Base-by-base conservation (phyloP, 2,888 invertebrate genomes). In the Eledona agricola region DNA sequence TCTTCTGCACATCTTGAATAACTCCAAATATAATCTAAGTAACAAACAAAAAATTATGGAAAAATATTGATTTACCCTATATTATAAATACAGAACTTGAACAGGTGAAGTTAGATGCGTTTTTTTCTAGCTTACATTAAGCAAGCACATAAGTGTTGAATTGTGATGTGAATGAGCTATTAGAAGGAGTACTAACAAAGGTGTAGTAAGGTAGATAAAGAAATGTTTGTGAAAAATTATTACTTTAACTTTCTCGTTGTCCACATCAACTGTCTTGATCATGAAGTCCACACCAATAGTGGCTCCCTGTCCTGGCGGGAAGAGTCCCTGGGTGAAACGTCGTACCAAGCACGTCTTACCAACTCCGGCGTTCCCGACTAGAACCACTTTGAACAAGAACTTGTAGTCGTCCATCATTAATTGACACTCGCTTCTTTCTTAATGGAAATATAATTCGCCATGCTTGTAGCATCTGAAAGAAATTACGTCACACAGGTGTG, bases 201-300 rank as follows among this genome's bases (percentile, higher is more conserved):
- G n/a, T n/a, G n/a, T n/a, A n/a, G n/a, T n/a, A n/a, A n/a, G n/a
- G n/a, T n/a, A n/a, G n/a, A n/a, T 28, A 28, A 54, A 19, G 25
- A 26, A 15, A 50, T 17, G 20, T 51, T 50, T 9, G 2, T 42
- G 40, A 51, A 9, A n/a, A 19, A 13, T 4, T 4, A 23, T 77
- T 80, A 92, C 91, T 85, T 94, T 94, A 66, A 94, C 90, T 86
- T 92, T 93, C 78, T 93, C 93, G 72, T 92, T 92, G 69, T 93
- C 96, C 49, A 98, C 93, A 82, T 96, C 96, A 4, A 98, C 94
- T 42, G 96, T 96, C 81, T 98, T 98, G 57, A 98, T 97, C 96
- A 98, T 96, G 77, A 98, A 98, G 82, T 98, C 98, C 13, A 98
- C 97, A 49, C 97, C 97, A 69, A 98, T 98, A 1, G 97, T 98